phyloP scores from a whole-genome alignment of 2,888 invertebrate species.

The Oscheius sp. region DNA sequence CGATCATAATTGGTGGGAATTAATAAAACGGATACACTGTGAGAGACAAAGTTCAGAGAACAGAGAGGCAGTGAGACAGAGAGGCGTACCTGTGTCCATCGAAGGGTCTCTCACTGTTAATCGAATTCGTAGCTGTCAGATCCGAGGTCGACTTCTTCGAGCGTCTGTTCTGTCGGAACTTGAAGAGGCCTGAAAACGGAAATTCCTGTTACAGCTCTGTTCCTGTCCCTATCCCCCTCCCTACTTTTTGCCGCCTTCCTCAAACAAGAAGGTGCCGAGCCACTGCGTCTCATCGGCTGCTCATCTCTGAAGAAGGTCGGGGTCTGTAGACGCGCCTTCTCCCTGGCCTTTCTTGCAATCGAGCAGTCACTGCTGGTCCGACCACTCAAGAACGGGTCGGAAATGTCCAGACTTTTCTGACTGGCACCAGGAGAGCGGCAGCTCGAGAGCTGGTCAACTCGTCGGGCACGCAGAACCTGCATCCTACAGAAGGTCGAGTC shows the following conservation, averaged over 20 bases:
- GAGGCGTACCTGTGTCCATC: slow-evolving; percentile 26
- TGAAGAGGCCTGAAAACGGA: slow-evolving; percentile 35
- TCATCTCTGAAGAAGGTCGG: neutral
- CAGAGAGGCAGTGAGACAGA: neutral
- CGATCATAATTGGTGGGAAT: neutral
- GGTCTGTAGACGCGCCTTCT: slow-evolving; percentile 14
- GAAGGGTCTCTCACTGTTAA: slow-evolving; percentile 12
- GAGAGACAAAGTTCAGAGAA: neutral
- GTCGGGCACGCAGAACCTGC: slow-evolving; percentile 28
- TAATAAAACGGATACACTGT: neutral
- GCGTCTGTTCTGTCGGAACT: slow-evolving; percentile 38
- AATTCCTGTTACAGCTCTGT: neutral
- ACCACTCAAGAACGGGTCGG: slow-evolving; percentile 25
- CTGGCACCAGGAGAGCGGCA: neutral
- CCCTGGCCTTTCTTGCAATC: slow-evolving; percentile 6
- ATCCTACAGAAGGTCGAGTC: neutral
- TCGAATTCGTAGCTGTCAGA: neutral
- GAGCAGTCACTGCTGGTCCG: slow-evolving; percentile 36
- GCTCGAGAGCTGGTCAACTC: slow-evolving; percentile 21
- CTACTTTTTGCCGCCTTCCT: slow-evolving; percentile 1
- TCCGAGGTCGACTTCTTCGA: slow-evolving; percentile 38
- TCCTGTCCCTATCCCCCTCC: neutral
- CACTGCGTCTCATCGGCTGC: slow-evolving; percentile 24
- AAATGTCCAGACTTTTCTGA: neutral
- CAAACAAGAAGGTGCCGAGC: slow-evolving; percentile 22